These are phyloP conservation scores for Phymorhynchus buccinoides DNA, from an alignment of 1,140 invertebrate genomes.

Conservation along the genomic window DNA sequence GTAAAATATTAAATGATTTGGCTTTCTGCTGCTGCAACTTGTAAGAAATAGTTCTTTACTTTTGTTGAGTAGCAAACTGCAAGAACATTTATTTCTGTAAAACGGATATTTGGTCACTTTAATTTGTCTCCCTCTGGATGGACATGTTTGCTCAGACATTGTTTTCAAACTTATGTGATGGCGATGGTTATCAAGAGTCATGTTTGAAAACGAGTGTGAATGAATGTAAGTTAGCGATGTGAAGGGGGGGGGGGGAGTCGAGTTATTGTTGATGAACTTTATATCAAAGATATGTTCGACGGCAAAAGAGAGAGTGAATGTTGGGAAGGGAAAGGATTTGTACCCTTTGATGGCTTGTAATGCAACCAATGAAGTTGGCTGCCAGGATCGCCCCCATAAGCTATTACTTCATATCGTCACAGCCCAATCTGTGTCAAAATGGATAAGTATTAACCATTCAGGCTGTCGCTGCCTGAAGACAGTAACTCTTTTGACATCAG, in stretches of 20 bases:
- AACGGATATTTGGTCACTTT: background rate
- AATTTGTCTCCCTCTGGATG: background rate
- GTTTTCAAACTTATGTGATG: background rate
- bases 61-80: background rate
- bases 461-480: too few relatives aligned
- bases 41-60: background rate
- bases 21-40: background rate
- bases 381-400: too few relatives aligned
- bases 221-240: background rate
- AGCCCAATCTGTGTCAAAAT: too few relatives aligned
- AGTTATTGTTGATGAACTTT: background rate
- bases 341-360: background rate
- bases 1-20: too few relatives aligned
- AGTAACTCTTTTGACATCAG: too few relatives aligned
- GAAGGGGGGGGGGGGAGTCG: too few relatives aligned
- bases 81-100: background rate
- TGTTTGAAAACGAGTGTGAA: too few relatives aligned
- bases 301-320: background rate
- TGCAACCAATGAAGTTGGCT: too few relatives aligned
- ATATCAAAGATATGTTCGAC: background rate
- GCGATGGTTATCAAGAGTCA: background rate
- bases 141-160: background rate
- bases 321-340: background rate
- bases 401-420: too few relatives aligned
- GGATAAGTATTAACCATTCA: too few relatives aligned